Base-by-base conservation (phyloP, 2,888 invertebrate species). In the Tipula helvola region DNA sequence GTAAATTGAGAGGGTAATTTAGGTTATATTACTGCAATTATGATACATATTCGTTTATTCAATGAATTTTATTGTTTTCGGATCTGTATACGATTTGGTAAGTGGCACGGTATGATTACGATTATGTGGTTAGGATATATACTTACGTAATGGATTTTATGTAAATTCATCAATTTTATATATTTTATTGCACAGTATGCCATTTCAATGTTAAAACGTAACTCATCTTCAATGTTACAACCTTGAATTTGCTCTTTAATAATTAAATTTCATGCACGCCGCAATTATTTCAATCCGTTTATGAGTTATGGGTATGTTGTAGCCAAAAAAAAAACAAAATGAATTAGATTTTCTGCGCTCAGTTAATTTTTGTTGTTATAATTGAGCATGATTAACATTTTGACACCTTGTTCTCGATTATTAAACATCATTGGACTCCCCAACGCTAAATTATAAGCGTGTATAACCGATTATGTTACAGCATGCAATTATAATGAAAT, bases 21-120 rank as follows among this genome's bases (percentile, higher is more conserved):
- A 71, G 71, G 71, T 71, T 71, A 71, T 71, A 71, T 71, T 71
- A 71, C 71, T 71, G 71, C 71, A 71, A 71, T 71, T 71, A 71
- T 71, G 18, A 13, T 71, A 28, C 28, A 71, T 52, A 28, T 28
- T 28, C 28, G 28, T 52, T 10, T 44, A 52, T n/a, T 52, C 28
- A 71, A 12, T 71, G 71, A 28, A 71, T 71, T 71, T 71, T 71
- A 71, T 71, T 71, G 71, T 18, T n/a, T 71, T 71, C 12, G 18
- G 10, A 18, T 28, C 10, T 57, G 18, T 28, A 57, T 71, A 52
- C 5, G n/a, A 52, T n/a, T 52, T 3, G 12, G 44, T 10, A 16
- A 52, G 28, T 12, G n/a, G 28, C 28, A 28, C 16, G 52, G 28
- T 71, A 10, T 28, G 71, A 71, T 71, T 71, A 52, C 16, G 16